These are phyloP conservation scores for Lophura nycthemera DNA, from an alignment of 2,113 vertebrate genomes.

Conservation along the genomic window DNA sequence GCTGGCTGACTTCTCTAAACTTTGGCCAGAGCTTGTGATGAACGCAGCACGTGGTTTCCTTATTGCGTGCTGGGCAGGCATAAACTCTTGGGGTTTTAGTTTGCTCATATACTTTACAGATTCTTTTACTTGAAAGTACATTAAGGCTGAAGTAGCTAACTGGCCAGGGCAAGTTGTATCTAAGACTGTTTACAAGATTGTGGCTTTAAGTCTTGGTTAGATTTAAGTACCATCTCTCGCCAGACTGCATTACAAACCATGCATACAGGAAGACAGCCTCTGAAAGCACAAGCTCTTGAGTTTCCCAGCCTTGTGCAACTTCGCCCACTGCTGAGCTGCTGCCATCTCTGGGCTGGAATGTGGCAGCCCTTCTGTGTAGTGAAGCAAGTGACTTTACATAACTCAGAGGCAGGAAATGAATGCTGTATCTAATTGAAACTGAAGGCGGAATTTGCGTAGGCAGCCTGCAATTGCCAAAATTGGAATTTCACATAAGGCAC, in stretches of 20 bases:
- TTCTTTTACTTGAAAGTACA: neutral
- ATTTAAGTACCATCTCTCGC: neutral
- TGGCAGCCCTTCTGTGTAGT: neutral
- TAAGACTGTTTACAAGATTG: neutral
- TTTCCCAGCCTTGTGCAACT: neutral
- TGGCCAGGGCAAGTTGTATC: neutral
- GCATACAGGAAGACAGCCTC: fast-evolving
- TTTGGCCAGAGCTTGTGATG: fast-evolving
- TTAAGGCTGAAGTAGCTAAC: neutral
- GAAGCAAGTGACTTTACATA: neutral
- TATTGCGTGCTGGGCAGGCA: neutral
- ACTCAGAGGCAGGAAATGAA: constrained; percentile 45
- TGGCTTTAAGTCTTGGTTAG: neutral
- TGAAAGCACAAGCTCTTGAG: neutral
- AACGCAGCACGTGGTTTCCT: fast-evolving
- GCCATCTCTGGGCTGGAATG: neutral
- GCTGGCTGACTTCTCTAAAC: neutral
- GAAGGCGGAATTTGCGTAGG: constrained; percentile 13
- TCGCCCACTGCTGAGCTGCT: neutral
- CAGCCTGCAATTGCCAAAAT: constrained; percentile 6
- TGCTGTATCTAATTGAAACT: neutral
- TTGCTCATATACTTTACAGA: neutral
- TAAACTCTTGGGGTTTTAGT: neutral
- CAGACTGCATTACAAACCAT: neutral
- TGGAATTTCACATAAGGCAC: neutral